These are phyloP conservation scores for Papilio glaucus DNA, from an alignment of 1,140 invertebrate genomes.

Conservation along the genomic window DNA sequence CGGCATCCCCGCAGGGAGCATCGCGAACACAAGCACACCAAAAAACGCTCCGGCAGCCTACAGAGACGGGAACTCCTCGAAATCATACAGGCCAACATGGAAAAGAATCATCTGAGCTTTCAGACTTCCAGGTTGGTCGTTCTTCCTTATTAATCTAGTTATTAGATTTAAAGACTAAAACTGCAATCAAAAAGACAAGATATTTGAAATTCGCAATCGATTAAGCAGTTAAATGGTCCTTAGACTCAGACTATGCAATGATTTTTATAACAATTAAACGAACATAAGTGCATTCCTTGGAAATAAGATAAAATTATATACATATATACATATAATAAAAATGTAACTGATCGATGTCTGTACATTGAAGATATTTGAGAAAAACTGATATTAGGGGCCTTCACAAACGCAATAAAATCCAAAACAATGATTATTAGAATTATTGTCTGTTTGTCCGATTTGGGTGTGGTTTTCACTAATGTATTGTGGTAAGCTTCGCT, in stretches of 20 bases:
- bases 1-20: constrained; percentile 66
- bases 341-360: too few relatives aligned
- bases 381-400: too few relatives aligned
- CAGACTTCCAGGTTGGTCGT: constrained; percentile 88
- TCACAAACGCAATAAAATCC: too few relatives aligned
- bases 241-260: neutral
- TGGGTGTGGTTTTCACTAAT: too few relatives aligned
- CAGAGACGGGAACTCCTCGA: constrained; percentile 92
- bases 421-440: too few relatives aligned
- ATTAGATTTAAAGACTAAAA: constrained; percentile 32
- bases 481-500: too few relatives aligned
- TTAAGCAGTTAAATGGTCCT: neutral
- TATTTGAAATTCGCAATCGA: neutral
- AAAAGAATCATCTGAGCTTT: constrained; percentile 94
- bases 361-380: too few relatives aligned
- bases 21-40: constrained; percentile 69
- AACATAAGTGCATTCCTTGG: neutral
- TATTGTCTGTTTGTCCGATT: too few relatives aligned
- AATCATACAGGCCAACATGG: constrained; percentile 95
- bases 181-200: neutral
- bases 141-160: constrained; percentile 29
- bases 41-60: constrained; percentile 87
- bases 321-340: too few relatives aligned
- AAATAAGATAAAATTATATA: neutral
- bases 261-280: neutral